phyloP scores from a whole-genome alignment of 2,797 vertebrate genomes.

The Gobio occitaniae region DNA sequence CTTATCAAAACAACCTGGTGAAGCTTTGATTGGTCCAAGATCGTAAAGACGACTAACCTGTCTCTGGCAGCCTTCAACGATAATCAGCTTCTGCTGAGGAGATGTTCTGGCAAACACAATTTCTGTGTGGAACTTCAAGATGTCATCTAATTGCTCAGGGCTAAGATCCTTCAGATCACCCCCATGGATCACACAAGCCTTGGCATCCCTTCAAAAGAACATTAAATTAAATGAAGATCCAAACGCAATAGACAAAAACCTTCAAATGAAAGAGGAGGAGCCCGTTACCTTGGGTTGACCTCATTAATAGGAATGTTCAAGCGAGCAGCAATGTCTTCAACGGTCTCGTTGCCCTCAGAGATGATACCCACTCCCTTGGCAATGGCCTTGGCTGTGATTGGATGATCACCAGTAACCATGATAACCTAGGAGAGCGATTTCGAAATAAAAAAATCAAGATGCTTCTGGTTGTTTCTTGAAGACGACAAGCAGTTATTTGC shows the following conservation, averaged over 20 bases:
- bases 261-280: background rate
- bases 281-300: slow-evolving; percentile 91
- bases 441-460: background rate
- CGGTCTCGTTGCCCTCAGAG: slow-evolving; percentile 95
- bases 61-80: slow-evolving; percentile 95
- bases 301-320: slow-evolving; percentile 95
- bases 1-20: background rate
- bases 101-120: slow-evolving; percentile 97
- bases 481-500: background rate
- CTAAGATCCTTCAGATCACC: slow-evolving; percentile 92
- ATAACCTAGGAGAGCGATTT: slow-evolving; percentile 83
- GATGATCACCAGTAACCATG: slow-evolving; percentile 98
- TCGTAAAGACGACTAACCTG: slow-evolving; percentile 79
- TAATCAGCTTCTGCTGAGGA: slow-evolving; percentile 96
- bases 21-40: background rate
- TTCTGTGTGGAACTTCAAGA: slow-evolving; percentile 91
- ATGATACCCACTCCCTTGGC: slow-evolving; percentile 97
- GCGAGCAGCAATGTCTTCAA: slow-evolving; percentile 93
- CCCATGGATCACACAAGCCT: slow-evolving; percentile 95
- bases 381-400: slow-evolving; percentile 97
- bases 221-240: background rate
- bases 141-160: slow-evolving; percentile 88
- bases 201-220: slow-evolving; percentile 85
- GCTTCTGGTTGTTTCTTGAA: background rate
- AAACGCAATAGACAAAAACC: background rate